These are phyloP conservation scores for Nebria ingens DNA, from an alignment of 1,140 invertebrate species.

Conservation along the genomic window DNA sequence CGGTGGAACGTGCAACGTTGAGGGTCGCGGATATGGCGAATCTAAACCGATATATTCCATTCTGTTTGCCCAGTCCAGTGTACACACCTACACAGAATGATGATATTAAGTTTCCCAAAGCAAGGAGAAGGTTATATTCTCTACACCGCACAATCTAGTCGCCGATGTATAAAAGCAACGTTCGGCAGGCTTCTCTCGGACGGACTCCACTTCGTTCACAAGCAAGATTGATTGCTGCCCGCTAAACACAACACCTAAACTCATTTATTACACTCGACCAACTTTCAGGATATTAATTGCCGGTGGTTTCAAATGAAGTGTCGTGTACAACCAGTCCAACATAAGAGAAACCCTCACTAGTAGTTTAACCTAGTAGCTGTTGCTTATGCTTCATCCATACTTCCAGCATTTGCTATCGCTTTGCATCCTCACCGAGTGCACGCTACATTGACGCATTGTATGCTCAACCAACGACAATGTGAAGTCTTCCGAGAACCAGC, in stretches of 20 bases:
- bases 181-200: background rate
- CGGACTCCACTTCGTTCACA: background rate
- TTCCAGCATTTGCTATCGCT: background rate
- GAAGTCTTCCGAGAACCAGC: background rate
- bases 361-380: no score
- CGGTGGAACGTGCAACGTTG: no score
- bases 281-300: slow-evolving; percentile 6
- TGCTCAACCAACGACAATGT: background rate
- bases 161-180: background rate
- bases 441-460: background rate
- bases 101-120: slow-evolving; percentile 3
- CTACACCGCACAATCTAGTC: no score
- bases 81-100: slow-evolving; percentile 2
- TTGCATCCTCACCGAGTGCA: background rate
- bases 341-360: background rate
- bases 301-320: slow-evolving; percentile 6
- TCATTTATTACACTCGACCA: slow-evolving; percentile 5
- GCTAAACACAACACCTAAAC: slow-evolving; percentile 7
- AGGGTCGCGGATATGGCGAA: no score
- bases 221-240: slow-evolving; percentile 1
- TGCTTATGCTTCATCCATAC: background rate
- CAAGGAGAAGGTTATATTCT: no score
- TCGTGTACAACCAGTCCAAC: background rate
- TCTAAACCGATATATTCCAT: background rate
- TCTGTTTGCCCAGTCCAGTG: background rate